A percentile compares a stretch with the other conserved stretches of the same genome.
These are phyloP conservation scores for Epinotia bilunana DNA, from an alignment of 2,888 invertebrate species.

Conservation along the genomic window DNA sequence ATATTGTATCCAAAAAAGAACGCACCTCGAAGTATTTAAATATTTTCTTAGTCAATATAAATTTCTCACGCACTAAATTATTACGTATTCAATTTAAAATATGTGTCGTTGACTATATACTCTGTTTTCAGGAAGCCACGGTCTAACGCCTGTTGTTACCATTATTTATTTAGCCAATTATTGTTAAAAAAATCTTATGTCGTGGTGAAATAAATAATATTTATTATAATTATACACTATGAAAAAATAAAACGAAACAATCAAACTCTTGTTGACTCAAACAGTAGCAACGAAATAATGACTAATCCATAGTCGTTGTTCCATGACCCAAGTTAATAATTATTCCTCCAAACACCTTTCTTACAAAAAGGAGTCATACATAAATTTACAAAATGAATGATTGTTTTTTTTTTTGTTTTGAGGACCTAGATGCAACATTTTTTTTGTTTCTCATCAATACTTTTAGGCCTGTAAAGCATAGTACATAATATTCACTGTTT, in stretches of 20 bases:
- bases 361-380: neutral
- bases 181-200: too few relatives aligned
- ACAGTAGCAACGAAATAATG: neutral
- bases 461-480: constrained; percentile 33
- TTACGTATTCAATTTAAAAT: neutral
- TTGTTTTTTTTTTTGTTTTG: neutral
- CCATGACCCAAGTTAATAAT: constrained; percentile 1
- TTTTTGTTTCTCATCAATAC: neutral
- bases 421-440: neutral
- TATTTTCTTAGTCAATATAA: neutral
- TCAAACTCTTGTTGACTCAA: too few relatives aligned
- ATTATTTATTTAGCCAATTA: too few relatives aligned
- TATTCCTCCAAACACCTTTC: neutral
- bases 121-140: neutral
- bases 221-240: neutral
- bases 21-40: neutral
- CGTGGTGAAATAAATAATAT: neutral
- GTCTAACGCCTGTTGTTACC: too few relatives aligned
- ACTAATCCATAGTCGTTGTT: constrained; percentile 17
- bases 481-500: neutral
- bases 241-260: too few relatives aligned
- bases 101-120: neutral
- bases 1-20: neutral
- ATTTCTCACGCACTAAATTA: neutral
- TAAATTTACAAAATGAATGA: neutral